These are phyloP conservation scores for Cyphotilapia sp. DNA, from an alignment of 2,113 vertebrate species.

Conservation along the genomic window DNA sequence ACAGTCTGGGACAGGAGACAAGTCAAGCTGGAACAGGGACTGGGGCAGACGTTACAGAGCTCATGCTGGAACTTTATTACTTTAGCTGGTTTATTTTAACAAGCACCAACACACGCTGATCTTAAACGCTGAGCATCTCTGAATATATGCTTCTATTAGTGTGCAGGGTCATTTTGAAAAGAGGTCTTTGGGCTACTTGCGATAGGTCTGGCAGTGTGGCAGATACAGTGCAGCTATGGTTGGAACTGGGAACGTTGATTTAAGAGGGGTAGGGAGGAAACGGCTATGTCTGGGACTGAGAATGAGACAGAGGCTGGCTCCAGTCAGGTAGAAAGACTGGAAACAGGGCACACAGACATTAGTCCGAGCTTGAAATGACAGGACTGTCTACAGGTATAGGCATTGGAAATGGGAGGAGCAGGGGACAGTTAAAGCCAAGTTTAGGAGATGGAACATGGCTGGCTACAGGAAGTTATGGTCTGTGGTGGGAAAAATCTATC, in stretches of 20 bases:
- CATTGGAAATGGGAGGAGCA: not conserved
- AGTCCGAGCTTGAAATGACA: not conserved
- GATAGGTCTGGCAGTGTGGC: conserved; percentile 3
- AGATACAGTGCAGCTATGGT: not conserved
- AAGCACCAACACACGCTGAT: conserved; percentile 4
- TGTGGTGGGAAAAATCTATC: conserved; percentile 22
- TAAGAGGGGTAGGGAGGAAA: conserved; percentile 39
- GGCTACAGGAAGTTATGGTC: conserved; percentile 6
- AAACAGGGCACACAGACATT: conserved; percentile 10
- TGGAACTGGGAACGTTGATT: conserved; percentile 39
- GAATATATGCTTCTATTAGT: not conserved
- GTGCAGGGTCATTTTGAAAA: not conserved
- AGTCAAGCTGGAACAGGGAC: conserved; percentile 47
- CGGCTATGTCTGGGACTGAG: conserved; percentile 36
- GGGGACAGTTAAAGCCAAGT: not conserved
- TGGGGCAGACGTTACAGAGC: conserved; percentile 36
- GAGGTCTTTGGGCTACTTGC: not conserved
- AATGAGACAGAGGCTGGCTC: conserved; percentile 29
- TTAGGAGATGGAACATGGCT: conserved; percentile 5
- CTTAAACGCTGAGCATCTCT: not conserved
- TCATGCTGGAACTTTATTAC: conserved; percentile 54
- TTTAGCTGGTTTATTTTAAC: conserved; percentile 59
- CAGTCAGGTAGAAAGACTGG: conserved; percentile 37
- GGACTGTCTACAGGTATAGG: not conserved
- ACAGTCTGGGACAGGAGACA: conserved; percentile 69